phyloP scores from a whole-genome alignment of 2,888 invertebrate species.

The Cryptocheilus praepositus region DNA sequence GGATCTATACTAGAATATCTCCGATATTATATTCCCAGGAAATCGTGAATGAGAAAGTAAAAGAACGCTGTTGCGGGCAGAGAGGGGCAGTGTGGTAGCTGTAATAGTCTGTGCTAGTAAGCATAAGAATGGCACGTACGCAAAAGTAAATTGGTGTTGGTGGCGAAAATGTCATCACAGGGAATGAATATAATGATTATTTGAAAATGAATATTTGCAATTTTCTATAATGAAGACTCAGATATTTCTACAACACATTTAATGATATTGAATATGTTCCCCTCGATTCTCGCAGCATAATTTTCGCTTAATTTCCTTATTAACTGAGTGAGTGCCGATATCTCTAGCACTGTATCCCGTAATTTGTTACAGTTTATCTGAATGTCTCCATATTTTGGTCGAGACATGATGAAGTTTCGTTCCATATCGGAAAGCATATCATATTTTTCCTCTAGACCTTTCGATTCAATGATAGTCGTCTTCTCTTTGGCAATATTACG shows the following conservation, averaged over 20 bases:
- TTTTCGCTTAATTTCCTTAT: conserved; percentile 40
- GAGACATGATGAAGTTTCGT: conserved; percentile 48
- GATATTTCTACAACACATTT: conserved; percentile 43
- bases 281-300: conserved; percentile 44
- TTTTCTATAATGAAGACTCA: conserved; percentile 1
- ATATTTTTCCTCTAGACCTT: conserved; percentile 50
- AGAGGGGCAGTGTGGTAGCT: too few species aligned
- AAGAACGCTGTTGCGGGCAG: too few species aligned
- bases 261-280: conserved; percentile 35
- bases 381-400: conserved; percentile 57
- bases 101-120: too few species aligned
- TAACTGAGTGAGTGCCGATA: conserved; percentile 34
- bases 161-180: background rate
- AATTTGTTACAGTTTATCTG: conserved; percentile 47
- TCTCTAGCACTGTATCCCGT: conserved; percentile 33
- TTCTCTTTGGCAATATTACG: conserved; percentile 35
- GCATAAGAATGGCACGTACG: too few species aligned
- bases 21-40: conserved; percentile 34
- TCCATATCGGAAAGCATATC: conserved; percentile 51
- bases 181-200: conserved; percentile 10
- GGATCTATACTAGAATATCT: conserved; percentile 54
- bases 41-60: too few species aligned
- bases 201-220: background rate
- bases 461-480: conserved; percentile 15
- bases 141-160: background rate